Percentiles rank a stretch among this genome's conserved stretches.
Conservation (phyloP, 2,888 invertebrate species). For the Charanyca ferruginea region DNA sequence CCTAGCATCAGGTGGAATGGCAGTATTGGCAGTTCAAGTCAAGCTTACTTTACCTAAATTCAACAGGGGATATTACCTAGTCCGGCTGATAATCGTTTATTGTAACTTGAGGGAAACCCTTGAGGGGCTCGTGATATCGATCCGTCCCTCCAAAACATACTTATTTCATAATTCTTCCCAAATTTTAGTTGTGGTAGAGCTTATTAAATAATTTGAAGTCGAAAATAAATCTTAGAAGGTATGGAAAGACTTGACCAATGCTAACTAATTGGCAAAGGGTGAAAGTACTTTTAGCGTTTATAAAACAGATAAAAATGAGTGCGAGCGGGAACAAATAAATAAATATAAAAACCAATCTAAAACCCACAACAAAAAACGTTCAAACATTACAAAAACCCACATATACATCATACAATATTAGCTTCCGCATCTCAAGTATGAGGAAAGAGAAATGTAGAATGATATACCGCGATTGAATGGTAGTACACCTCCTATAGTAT, state of each 20-base stretch:
- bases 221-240: background rate
- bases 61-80: no score
- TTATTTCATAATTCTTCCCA: background rate
- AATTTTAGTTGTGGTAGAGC: background rate
- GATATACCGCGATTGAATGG: slow-evolving; percentile 59
- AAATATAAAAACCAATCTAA: background rate
- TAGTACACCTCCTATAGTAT: slow-evolving; percentile 51
- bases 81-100: no score
- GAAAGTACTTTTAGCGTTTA: no score
- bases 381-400: slow-evolving; percentile 24
- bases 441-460: slow-evolving; percentile 53
- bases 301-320: no score
- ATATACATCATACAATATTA: slow-evolving; percentile 19
- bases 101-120: no score
- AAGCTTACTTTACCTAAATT: no score
- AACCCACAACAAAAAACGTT: background rate
- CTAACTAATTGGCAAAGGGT: background rate
- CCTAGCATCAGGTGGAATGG: no score
- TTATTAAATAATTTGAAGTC: background rate
- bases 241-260: background rate
- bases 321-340: no score
- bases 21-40: no score
- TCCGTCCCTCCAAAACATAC: no score
- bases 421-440: slow-evolving; percentile 49
- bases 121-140: no score